Conservation (phyloP, 1,140 invertebrate species). For the Macrobrachium rosenbergii region DNA sequence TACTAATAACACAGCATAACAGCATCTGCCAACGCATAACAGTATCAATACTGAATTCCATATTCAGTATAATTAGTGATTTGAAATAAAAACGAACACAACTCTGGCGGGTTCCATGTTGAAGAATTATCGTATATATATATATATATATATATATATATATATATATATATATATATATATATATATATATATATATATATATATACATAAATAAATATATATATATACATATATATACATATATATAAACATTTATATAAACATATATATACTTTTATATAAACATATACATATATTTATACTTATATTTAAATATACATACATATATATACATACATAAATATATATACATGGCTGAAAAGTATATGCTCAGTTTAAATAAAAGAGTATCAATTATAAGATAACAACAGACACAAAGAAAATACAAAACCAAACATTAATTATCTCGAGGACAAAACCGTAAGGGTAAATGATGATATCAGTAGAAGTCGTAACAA, state of each 20-base stretch:
- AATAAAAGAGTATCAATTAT: too few species aligned
- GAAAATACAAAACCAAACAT: too few species aligned
- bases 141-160: not conserved
- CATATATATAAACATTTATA: not conserved
- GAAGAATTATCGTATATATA: not conserved
- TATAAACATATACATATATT: not conserved
- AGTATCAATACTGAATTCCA: too few species aligned
- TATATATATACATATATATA: not conserved
- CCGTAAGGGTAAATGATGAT: too few species aligned
- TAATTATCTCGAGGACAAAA: too few species aligned
- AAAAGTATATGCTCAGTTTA: too few species aligned
- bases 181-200: slow-evolving; percentile 13
- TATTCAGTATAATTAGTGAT: too few species aligned
- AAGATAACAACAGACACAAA: too few species aligned
- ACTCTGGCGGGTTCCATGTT: too few species aligned
- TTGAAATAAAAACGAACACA: not conserved
- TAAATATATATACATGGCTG: not conserved
- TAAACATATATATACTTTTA: not conserved
- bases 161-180: slow-evolving; percentile 11
- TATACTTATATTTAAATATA: not conserved
- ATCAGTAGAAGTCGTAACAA: too few species aligned
- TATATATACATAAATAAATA: not conserved
- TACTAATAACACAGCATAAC: too few species aligned
- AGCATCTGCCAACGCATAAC: too few species aligned
- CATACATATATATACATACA: not conserved